Conservation (phyloP, 2,888 invertebrate species). For the Willowsia nigromaculata region DNA sequence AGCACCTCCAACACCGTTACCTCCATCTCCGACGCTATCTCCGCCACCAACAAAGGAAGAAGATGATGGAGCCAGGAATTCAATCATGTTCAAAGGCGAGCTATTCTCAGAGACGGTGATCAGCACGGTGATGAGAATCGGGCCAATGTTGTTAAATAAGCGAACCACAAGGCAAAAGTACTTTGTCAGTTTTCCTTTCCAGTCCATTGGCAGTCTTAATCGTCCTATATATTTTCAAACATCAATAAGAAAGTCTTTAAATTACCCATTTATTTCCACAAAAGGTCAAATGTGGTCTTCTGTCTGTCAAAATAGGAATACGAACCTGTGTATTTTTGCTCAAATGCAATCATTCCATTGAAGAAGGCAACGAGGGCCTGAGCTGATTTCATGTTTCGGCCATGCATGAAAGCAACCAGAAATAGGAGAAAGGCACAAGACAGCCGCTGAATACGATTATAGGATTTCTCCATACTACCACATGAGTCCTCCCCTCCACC, state of each 20-base stretch:
- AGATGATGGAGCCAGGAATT: slow-evolving; percentile 31
- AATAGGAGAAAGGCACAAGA: slow-evolving; percentile 54
- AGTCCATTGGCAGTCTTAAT: slow-evolving; percentile 62
- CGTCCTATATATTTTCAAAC: slow-evolving; percentile 20
- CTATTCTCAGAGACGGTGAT: slow-evolving; percentile 48
- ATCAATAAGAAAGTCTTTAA: not conserved
- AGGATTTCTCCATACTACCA: slow-evolving; percentile 34
- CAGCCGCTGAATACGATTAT: slow-evolving; percentile 37
- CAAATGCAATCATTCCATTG: slow-evolving; percentile 63
- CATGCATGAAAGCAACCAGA: slow-evolving; percentile 45
- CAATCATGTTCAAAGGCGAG: slow-evolving; percentile 49
- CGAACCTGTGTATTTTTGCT: slow-evolving; percentile 62
- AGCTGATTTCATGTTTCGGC: slow-evolving; percentile 40
- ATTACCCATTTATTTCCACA: not conserved
- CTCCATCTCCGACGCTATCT: not conserved
- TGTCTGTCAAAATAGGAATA: not conserved
- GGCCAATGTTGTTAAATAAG: slow-evolving; percentile 45
- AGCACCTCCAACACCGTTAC: not conserved
- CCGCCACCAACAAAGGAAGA: not conserved
- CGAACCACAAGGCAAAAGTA: slow-evolving; percentile 57
- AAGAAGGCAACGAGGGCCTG: slow-evolving; percentile 46
- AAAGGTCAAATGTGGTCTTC: too few species aligned
- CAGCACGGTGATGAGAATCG: slow-evolving; percentile 47
- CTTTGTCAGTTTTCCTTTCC: slow-evolving; percentile 62
- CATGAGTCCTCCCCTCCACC: not conserved